A percentile compares a stretch with the other conserved stretches of the same genome.
Evolutionary conservation across 2,797 vertebrate genomes (phyloP).

Genomic region (Pipistrellus kuhlii): DNA sequence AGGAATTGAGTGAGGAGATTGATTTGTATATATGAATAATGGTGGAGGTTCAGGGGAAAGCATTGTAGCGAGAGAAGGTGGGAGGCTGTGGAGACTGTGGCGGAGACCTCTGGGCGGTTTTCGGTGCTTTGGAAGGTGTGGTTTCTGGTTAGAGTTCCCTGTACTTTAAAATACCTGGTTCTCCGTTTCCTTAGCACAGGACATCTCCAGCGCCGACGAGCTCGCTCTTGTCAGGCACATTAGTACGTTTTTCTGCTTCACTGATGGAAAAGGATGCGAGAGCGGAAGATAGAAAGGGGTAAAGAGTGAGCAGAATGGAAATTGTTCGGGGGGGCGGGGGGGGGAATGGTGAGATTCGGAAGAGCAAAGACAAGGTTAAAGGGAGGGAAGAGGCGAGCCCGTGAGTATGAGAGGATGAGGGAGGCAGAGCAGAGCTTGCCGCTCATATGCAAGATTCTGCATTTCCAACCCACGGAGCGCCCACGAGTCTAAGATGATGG

Average conservation of each 20-base stretch:
- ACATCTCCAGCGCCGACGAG: not conserved
- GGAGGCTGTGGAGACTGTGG: not conserved
- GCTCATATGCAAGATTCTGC: not conserved
- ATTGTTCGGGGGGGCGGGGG: not conserved
- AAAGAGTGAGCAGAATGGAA: not conserved
- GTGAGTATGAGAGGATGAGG: not conserved
- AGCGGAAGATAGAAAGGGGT: not conserved
- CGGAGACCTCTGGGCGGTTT: not conserved
- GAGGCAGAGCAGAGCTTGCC: not conserved
- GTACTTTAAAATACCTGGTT: not conserved
- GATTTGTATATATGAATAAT: not conserved
- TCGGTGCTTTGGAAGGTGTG: not conserved
- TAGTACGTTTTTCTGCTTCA: conserved; percentile 2
- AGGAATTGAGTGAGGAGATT: not conserved
- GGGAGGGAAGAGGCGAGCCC: not conserved
- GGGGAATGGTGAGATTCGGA: not conserved
- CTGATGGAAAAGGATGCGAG: not conserved
- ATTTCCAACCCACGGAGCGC: not conserved
- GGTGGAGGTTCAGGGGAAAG: not conserved
- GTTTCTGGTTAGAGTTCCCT: not conserved
- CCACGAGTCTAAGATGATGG: fast-evolving
- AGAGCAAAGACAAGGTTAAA: not conserved
- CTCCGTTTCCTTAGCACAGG: not conserved
- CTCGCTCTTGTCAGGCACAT: not conserved
- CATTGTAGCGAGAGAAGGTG: not conserved